Base-by-base conservation (phyloP, 2,797 vertebrate genomes). In the Trichosurus vulpecula region DNA sequence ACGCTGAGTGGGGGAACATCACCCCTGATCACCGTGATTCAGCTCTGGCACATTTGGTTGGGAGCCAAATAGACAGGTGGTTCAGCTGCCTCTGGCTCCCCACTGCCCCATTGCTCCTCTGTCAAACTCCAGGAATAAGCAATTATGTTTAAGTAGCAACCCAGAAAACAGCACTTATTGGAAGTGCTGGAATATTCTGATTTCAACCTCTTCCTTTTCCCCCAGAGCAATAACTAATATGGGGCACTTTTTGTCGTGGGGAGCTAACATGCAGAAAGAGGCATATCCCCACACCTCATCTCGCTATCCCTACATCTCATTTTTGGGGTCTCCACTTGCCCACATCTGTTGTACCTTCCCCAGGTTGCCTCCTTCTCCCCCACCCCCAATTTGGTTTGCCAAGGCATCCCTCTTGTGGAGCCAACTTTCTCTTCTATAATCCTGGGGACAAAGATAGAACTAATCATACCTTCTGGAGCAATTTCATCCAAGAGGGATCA, bases 321-420 rank as follows among this genome's bases (percentile, higher is more conserved):
- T 41, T 47, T 74, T 22, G 6, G 61, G n/a, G 16, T n/a, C 6
- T 41, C 66, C n/a, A 9, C 6, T n/a, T n/a, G 16, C 16, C 35
- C 14, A 35, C 58, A 61, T 8, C 35, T 41, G 31, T 5, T 2
- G 30, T 58, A 74, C 14, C 61, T 74, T 41, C 61, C 35, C 35
- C 16, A 66, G 31, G 2, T 22, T 41, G 19, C n/a, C 19, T 22
- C 66, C 66, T 66, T 16, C 12, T 6, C 14, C 30, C 2, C 35
- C 2, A 4, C 14, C 6, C n/a, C n/a, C 2, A 0, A 9, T 41
- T 9, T 22, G 16, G 1, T 22, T 41, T 41, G 10, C 16, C 16
- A 41, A n/a, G 41, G 66, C n/a, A 74, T 41, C 6, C 66, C 2
- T 74, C 66, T 25, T 9, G n/a, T n/a, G 35, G 66, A 2, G 4